A percentile compares a stretch with the other conserved stretches of the same genome.
Evolutionary conservation across 2,888 invertebrate species (phyloP).

Genomic region (Alentia gelatinosa): DNA sequence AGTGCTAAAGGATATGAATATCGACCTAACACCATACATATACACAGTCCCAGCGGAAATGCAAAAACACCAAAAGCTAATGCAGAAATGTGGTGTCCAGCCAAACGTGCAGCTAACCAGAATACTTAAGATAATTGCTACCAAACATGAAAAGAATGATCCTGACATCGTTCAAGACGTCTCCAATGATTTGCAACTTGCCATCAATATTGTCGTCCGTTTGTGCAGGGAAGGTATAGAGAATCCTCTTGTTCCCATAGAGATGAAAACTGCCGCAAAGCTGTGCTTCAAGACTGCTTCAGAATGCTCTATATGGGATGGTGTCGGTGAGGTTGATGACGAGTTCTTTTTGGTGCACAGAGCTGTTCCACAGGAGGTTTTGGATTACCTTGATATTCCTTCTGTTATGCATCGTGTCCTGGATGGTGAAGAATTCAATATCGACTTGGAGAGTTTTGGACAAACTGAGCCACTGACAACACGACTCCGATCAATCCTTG

Average conservation of each 20-base stretch:
- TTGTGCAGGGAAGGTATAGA: neutral
- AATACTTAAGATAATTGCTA: constrained; percentile 33
- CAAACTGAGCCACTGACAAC: constrained; percentile 73
- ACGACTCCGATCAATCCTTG: constrained; percentile 69
- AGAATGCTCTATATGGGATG: constrained; percentile 68
- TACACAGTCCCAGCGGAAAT: neutral
- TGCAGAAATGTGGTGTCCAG: constrained; percentile 61
- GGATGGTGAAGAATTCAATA: constrained; percentile 60
- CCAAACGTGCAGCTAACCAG: constrained; percentile 61
- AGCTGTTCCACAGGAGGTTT: constrained; percentile 67
- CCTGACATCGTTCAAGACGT: constrained; percentile 45
- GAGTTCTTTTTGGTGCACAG: constrained; percentile 68
- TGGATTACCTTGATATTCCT: constrained; percentile 69
- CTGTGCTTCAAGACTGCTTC: constrained; percentile 60
- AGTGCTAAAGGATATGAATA: constrained; percentile 58
- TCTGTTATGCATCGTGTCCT: constrained; percentile 68
- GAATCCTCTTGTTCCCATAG: neutral
- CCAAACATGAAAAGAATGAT: constrained; percentile 56
- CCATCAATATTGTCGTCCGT: neutral
- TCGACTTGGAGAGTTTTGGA: constrained; percentile 66
- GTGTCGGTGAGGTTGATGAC: constrained; percentile 61
- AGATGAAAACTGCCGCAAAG: neutral
- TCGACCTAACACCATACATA: neutral
- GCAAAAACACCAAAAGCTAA: constrained; percentile 62
- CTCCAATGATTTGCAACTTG: neutral